These are phyloP conservation scores for Bacillus rossius DNA, from an alignment of 1,140 invertebrate species.

Conservation along the genomic window DNA sequence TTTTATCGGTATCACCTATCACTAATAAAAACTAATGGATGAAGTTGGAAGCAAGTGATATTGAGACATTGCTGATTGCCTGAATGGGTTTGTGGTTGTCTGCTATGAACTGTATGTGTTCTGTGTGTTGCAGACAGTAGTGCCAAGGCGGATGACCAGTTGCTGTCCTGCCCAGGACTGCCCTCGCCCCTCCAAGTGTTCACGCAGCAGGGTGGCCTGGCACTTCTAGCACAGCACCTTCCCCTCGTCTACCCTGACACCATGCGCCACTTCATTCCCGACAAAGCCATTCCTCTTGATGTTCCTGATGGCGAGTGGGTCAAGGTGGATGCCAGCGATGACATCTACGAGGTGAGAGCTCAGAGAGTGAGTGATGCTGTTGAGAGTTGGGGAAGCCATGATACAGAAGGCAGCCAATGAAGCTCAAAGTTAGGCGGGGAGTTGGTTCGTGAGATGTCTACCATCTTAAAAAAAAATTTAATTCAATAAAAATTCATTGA, in stretches of 20 bases:
- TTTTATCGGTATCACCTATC: too few species aligned
- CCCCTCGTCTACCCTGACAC: conserved; percentile 81
- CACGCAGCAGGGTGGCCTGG: conserved; percentile 78
- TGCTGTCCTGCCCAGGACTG: conserved; percentile 42
- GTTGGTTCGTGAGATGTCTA: too few species aligned
- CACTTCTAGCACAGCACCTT: conserved; percentile 77
- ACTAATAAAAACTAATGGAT: too few species aligned
- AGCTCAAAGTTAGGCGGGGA: too few species aligned
- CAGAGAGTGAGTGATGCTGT: background rate
- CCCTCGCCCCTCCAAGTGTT: conserved; percentile 74
- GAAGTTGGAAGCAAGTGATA: too few species aligned
- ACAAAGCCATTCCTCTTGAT: conserved; percentile 17
- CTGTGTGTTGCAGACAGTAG: background rate
- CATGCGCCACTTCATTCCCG: conserved; percentile 42
- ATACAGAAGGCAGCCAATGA: background rate
- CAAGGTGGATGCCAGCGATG: conserved; percentile 63
- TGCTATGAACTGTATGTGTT: too few species aligned
- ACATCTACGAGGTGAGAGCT: conserved; percentile 60
- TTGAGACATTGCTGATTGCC: too few species aligned
- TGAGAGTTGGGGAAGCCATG: background rate
- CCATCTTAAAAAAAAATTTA: too few species aligned
- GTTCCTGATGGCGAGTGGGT: conserved; percentile 64
- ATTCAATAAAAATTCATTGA: too few species aligned
- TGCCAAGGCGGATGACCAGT: conserved; percentile 7
- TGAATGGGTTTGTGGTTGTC: too few species aligned